Conservation (phyloP, 2,797 vertebrate species). For the Clangula hyemalis region DNA sequence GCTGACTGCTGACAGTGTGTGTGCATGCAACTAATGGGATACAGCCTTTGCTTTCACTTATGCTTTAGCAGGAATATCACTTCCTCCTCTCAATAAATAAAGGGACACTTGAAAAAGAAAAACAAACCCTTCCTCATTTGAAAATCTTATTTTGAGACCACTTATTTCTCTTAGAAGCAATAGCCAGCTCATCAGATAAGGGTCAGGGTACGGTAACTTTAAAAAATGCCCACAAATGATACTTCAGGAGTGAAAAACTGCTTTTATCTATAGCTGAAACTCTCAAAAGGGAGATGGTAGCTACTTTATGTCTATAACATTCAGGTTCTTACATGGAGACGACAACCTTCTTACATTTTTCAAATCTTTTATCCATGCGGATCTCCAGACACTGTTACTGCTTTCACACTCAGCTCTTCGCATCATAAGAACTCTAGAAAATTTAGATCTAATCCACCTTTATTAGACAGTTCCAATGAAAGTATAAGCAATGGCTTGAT, state of each 20-base stretch:
- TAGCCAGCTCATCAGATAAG: slow-evolving; percentile 12
- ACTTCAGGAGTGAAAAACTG: not conserved
- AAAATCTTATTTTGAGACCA: slow-evolving; percentile 24
- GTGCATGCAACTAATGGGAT: not conserved
- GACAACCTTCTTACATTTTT: not conserved
- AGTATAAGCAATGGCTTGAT: not conserved
- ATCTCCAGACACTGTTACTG: not conserved
- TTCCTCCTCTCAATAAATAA: slow-evolving; percentile 53
- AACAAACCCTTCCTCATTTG: slow-evolving; percentile 23
- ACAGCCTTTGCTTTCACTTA: slow-evolving; percentile 29
- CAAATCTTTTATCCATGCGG: not conserved
- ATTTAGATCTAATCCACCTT: not conserved
- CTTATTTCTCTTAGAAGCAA: slow-evolving; percentile 1
- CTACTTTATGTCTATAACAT: not conserved
- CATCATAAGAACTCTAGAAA: not conserved
- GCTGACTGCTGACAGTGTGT: slow-evolving; percentile 48
- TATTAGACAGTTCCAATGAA: not conserved
- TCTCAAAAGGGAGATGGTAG: not conserved
- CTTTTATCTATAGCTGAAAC: not conserved
- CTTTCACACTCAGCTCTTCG: not conserved
- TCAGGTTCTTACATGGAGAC: not conserved
- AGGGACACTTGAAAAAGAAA: slow-evolving; percentile 47
- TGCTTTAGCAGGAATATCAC: slow-evolving; percentile 45
- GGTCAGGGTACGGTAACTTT: not conserved
- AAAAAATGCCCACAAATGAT: not conserved